Base-by-base conservation (phyloP, 2,888 invertebrate species). In the Pristionchus exspectatus region DNA sequence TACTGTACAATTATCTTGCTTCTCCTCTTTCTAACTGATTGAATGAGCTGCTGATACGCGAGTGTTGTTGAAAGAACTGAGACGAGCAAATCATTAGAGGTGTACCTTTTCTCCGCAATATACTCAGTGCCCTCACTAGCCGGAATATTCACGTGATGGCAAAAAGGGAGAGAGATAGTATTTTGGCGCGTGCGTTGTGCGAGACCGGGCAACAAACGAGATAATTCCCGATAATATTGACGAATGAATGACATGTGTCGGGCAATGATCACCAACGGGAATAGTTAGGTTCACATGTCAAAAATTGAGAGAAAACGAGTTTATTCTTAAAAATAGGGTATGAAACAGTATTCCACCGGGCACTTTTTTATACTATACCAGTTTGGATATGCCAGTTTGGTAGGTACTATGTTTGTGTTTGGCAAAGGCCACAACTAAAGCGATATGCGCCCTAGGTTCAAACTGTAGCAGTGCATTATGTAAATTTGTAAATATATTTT, bases 141-240 rank as follows among this genome's bases (percentile, higher is more conserved):
- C 72, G 72, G 72, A 72, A 33, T 72, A 72, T 33, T 72, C 72
- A 33, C 33, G 72, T 72, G 33, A 72, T 72, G 30, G 27, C 24
- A 69, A 27, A 66, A 66, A 16, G 72, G 27, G 72, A 30, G 72
- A 33, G 16, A 27, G 69, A 14, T 24, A 27, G 69, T 69, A 69
- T 69, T 72, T 72, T 72, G 27, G 66, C 66, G 66, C 24, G 66
- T 24, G 66, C 24, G 44, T n/a, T n/a, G n/a, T 44, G 24, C 0
- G 77, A 77, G 38, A 77, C 44, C 77, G 44, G 24, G 50, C 77
- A 77, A 77, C 44, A 33, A 38, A 77, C 77, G n/a, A 77, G 7
- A 77, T 74, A 27, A 27, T 74, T 74, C 72, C 14, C 72, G 72
- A 33, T 74, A 38, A 18, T 74, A 77, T 77, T 56, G 3, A 21